Evolutionary conservation across 2,113 vertebrate species (phyloP).

Genomic region (Pipra filicauda): DNA sequence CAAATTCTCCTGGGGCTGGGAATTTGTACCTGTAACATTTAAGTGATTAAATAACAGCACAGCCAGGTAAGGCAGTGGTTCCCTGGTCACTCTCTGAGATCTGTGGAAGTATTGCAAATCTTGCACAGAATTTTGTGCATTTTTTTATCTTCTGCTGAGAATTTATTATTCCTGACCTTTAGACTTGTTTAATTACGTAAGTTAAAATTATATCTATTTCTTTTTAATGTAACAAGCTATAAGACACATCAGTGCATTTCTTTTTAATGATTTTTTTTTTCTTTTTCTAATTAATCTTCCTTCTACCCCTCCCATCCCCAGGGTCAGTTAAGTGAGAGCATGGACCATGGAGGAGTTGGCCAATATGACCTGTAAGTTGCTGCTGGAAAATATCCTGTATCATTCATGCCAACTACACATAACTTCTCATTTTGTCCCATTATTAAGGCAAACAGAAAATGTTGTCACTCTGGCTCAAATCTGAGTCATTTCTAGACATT

Average conservation of each 20-base stretch:
- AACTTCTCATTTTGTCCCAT: background rate
- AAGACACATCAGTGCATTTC: background rate
- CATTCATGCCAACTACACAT: background rate
- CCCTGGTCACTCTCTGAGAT: background rate
- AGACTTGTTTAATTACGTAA: background rate
- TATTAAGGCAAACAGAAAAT: constrained; percentile 3
- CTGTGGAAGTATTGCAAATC: background rate
- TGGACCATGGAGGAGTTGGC: constrained; percentile 92
- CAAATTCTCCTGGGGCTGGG: background rate
- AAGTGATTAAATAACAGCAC: background rate
- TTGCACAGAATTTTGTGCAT: background rate
- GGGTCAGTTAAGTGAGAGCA: constrained; percentile 90
- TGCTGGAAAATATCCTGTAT: constrained; percentile 40
- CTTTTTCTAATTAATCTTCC: background rate
- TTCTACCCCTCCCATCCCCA: constrained; percentile 69
- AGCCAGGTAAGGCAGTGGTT: background rate
- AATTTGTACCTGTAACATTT: background rate
- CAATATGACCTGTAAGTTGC: constrained; percentile 93
- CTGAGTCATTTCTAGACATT: background rate
- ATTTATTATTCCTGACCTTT: background rate
- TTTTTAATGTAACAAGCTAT: background rate
- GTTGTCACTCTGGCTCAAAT: background rate
- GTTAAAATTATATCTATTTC: background rate
- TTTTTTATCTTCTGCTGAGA: background rate
- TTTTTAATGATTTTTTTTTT: background rate